Conservation (phyloP, 1,140 invertebrate species). For the Orius insidiosus region DNA sequence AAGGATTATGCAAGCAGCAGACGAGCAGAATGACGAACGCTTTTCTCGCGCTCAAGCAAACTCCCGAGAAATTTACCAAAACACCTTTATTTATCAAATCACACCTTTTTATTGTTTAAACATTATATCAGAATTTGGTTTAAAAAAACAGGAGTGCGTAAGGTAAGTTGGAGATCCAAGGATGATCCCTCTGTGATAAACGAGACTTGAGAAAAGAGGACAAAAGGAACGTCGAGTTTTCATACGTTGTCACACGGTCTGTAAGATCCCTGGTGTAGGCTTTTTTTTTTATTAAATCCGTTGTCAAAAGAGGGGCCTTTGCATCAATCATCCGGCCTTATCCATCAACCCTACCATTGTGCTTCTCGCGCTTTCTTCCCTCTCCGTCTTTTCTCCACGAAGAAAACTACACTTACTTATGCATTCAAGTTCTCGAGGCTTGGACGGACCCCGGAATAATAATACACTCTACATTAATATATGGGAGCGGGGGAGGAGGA, state of each 20-base stretch:
- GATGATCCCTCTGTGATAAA: too few species aligned
- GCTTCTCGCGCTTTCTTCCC: background rate
- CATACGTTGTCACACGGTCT: conserved; percentile 5
- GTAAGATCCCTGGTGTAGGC: too few species aligned
- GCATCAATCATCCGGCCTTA: conserved; percentile 20
- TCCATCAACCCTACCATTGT: conserved; percentile 17
- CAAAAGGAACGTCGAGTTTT: too few species aligned
- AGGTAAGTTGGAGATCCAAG: too few species aligned
- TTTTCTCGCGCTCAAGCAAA: background rate
- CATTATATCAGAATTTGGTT: too few species aligned
- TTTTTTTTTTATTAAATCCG: conserved; percentile 19
- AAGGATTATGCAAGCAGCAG: conserved; percentile 20
- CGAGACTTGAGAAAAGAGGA: too few species aligned
- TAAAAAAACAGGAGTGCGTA: too few species aligned
- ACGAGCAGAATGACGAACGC: conserved; percentile 1
- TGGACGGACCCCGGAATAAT: conserved; percentile 32
- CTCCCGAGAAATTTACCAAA: too few species aligned
- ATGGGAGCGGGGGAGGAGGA: conserved; percentile 22
- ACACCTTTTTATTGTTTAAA: too few species aligned
- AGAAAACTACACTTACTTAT: conserved; percentile 27
- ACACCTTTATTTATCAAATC: too few species aligned
- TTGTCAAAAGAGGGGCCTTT: conserved; percentile 14
- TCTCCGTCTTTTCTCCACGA: conserved; percentile 3
- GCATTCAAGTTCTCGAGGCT: conserved; percentile 32
- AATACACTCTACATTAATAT: conserved; percentile 33